Base-by-base conservation (phyloP, 2,113 vertebrate species). In the Nycticebus coucang region DNA sequence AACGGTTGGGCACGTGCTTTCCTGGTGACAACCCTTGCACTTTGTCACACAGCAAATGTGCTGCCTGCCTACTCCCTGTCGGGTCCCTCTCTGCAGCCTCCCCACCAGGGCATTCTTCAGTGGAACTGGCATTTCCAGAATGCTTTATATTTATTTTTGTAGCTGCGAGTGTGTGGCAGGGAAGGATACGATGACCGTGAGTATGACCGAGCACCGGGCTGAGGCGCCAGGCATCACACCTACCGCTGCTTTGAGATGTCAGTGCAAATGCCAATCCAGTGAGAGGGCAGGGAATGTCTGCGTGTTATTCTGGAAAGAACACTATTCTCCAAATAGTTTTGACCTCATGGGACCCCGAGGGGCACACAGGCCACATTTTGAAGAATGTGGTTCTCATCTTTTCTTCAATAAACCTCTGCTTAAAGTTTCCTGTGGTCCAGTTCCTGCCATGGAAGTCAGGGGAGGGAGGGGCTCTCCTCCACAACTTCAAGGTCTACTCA, bases 31-130 rank as follows among this genome's bases (percentile, higher is more conserved):
- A 59, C 37, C 26, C 0, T 0, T 1, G 26, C 1, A 1, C 24
- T 41, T 5, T 3, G n/a, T 9, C 3, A 1, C 2, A 4, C 1
- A 1, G 24, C 24, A 0, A 26, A 26, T 4, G 6, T 2, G 30
- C 41, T 21, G 9, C 41, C 28, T 35, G 66, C 30, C 3, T 0
- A 10, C 7, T 24, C 35, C 57, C 74, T 0, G 0, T 0, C 4
- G 14, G 14, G 35, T 13, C 33, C 0, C 35, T 71, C 22, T n/a
- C 5, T 9, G 0, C 1, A 11, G 55, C 37, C 18, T 71, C n/a
- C 10, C 0, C 0, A 26, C 0, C 0, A 26, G 68, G 21, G 41
- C 0, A 1, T 81, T 68, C 17, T 62, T 53, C 13, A 2, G 35
- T 1, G 45, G 33, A 24, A 82, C 45, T 37, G 50, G 62, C 37